These are phyloP conservation scores for Lagopus muta DNA, from an alignment of 2,113 vertebrate genomes.

Conservation along the genomic window DNA sequence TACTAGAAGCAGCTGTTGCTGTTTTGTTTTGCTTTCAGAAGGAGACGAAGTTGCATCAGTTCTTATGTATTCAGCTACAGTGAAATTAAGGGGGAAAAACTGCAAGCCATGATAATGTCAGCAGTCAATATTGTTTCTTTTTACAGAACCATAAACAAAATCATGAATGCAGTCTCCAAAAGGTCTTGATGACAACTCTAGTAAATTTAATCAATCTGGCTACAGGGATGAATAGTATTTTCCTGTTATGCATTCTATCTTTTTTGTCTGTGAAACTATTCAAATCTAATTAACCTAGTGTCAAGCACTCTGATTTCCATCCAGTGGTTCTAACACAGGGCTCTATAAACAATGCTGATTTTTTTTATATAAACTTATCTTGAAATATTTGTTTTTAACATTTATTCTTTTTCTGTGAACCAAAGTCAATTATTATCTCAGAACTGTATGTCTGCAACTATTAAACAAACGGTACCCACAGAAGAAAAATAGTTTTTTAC, in stretches of 20 bases:
- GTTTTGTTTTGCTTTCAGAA: conserved; percentile 28
- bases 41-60: conserved; percentile 48
- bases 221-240: conserved; percentile 62
- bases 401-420: conserved; percentile 7
- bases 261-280: conserved; percentile 43
- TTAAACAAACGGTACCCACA: background rate
- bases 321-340: background rate
- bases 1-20: conserved; percentile 36
- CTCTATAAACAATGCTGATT: background rate
- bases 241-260: conserved; percentile 35
- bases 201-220: conserved; percentile 59
- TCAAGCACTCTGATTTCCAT: conserved; percentile 52
- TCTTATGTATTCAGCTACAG: conserved; percentile 30
- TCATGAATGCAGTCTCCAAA: conserved; percentile 52
- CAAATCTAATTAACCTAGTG: conserved; percentile 63
- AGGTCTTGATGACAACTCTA: conserved; percentile 66
- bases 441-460: background rate
- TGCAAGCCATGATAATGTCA: conserved; percentile 60
- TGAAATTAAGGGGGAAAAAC: conserved; percentile 52
- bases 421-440: conserved; percentile 32
- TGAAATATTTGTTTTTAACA: conserved; percentile 10
- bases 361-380: background rate
- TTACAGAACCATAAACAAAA: conserved; percentile 76
- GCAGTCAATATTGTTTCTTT: conserved; percentile 65
- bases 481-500: conserved; percentile 9